phyloP scores from a whole-genome alignment of 2,888 invertebrate species.

The Bombylius major region DNA sequence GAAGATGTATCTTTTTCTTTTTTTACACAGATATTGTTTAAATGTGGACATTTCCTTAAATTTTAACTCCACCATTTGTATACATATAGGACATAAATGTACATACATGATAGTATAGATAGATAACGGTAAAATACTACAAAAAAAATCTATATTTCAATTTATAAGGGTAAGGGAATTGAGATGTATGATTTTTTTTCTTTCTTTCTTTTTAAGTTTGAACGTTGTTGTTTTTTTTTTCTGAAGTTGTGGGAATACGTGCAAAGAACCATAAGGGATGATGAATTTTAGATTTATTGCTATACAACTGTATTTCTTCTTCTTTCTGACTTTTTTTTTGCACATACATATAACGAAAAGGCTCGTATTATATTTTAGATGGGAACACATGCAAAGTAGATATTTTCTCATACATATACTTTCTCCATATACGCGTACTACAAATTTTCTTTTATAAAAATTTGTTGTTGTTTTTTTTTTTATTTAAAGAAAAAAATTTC shows the following conservation, averaged over 20 bases:
- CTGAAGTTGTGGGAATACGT: neutral
- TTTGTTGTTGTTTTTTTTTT: constrained; percentile 4
- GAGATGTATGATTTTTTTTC: neutral
- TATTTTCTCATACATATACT: neutral
- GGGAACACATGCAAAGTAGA: constrained; percentile 6
- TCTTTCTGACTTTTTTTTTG: no score
- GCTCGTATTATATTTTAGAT: neutral
- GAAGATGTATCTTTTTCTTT: no score
- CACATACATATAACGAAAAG: no score
- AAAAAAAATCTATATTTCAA: no score
- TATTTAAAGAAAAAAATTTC: neutral
- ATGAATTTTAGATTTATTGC: no score
- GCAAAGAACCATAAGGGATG: neutral
- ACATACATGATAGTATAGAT: no score
- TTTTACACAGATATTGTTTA: no score
- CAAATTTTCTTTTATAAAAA: neutral
- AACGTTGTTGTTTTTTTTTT: neutral
- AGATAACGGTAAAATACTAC: no score
- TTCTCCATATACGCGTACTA: neutral
- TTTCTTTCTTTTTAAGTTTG: neutral
- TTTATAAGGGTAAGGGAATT: neutral
- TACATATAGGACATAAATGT: no score
- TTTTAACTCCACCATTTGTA: no score
- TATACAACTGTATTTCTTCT: no score
- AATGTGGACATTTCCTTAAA: no score